Percentiles rank a stretch among this genome's conserved stretches.
These are phyloP conservation scores for Bombus terrestris DNA, from an alignment of 1,140 invertebrate genomes.

Conservation along the genomic window DNA sequence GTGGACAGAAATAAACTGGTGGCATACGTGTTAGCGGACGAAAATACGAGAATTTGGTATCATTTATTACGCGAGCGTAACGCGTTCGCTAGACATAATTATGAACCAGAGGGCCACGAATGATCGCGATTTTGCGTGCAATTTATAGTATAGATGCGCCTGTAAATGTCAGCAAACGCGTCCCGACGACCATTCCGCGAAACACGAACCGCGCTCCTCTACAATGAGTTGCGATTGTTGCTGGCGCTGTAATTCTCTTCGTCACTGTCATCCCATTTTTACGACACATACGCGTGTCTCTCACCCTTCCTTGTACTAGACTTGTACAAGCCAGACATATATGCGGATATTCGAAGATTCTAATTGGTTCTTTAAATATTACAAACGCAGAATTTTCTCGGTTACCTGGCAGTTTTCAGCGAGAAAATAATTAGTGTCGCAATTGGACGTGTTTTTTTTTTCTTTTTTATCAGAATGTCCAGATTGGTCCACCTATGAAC, in stretches of 20 bases:
- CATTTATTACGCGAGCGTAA: constrained; percentile 24
- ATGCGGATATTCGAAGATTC: background rate
- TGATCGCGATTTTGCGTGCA: background rate
- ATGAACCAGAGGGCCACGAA: background rate
- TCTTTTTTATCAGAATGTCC: constrained; percentile 8
- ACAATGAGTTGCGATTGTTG: background rate
- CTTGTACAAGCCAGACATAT: background rate
- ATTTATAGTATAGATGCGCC: constrained; percentile 14
- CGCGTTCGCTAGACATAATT: constrained; percentile 17
- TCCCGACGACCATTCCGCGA: background rate
- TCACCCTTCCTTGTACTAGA: background rate
- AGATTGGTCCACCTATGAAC: constrained; percentile 29
- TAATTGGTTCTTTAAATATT: too few species aligned
- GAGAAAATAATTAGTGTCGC: constrained; percentile 14
- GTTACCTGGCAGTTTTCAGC: too few species aligned
- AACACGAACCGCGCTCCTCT: background rate
- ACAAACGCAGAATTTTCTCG: too few species aligned
- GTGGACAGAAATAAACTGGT: constrained; percentile 1
- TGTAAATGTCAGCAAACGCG: background rate
- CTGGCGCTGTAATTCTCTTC: background rate
- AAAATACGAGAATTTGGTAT: constrained; percentile 31
- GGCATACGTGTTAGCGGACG: background rate
- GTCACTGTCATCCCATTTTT: background rate
- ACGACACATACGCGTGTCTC: background rate
- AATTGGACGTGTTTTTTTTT: background rate